phyloP scores from a whole-genome alignment of 2,888 invertebrate species.

The Mesorhabditis belari region DNA sequence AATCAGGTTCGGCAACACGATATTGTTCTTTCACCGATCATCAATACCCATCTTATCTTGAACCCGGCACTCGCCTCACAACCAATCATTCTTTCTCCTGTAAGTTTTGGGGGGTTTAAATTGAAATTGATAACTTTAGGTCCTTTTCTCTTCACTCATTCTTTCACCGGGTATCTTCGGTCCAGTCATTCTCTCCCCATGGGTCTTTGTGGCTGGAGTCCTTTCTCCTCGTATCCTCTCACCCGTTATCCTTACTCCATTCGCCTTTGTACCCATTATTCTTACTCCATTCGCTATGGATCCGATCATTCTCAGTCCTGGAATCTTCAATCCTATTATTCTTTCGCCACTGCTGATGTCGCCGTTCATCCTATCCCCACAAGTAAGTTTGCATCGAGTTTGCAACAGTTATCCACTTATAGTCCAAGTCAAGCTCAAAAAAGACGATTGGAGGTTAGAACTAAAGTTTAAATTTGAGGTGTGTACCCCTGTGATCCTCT shows the following conservation, averaged over 20 bases:
- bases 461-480: neutral
- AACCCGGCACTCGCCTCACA: neutral
- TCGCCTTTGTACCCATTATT: neutral
- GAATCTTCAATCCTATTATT: neutral
- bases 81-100: neutral
- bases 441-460: too few species aligned
- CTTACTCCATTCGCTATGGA: neutral
- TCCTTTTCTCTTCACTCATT: neutral
- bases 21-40: neutral
- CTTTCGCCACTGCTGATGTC: neutral
- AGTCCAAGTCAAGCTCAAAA: too few species aligned
- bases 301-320: neutral
- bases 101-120: neutral
- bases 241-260: slow-evolving; percentile 6
- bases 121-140: too few species aligned
- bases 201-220: neutral
- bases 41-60: neutral
- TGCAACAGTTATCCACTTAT: too few species aligned
- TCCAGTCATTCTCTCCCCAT: slow-evolving; percentile 1
- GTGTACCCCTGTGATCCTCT: slow-evolving; percentile 1
- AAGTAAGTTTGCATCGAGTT: too few species aligned
- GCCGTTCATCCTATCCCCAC: slow-evolving; percentile 2
- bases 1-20: neutral
- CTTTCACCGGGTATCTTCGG: slow-evolving; percentile 1
- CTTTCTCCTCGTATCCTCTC: neutral